phyloP scores from a whole-genome alignment of 2,113 vertebrate genomes.

The Anser brachyrhynchus region DNA sequence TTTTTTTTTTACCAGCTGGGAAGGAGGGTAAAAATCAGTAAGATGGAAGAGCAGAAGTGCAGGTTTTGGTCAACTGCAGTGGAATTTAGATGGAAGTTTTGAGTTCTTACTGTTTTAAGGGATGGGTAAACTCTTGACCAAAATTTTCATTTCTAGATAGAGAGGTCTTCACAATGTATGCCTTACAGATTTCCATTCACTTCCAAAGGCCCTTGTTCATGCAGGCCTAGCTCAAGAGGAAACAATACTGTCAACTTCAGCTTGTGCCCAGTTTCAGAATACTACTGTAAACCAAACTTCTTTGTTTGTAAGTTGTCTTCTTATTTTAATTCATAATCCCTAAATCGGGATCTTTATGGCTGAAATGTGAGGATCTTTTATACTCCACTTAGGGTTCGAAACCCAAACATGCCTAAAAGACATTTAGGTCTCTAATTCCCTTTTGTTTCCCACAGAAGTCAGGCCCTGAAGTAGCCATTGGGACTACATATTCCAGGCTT shows the following conservation, averaged over 20 bases:
- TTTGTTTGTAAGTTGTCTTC: neutral
- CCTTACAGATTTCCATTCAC: neutral
- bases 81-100: neutral
- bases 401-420: neutral
- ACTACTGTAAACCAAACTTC: neutral
- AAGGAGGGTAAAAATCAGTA: neutral
- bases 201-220: neutral
- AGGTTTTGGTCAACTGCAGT: neutral
- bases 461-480: neutral
- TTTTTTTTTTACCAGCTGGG: neutral
- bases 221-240: neutral
- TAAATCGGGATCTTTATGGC: neutral
- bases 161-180: neutral
- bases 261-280: neutral
- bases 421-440: neutral
- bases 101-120: neutral
- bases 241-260: neutral
- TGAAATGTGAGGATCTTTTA: neutral
- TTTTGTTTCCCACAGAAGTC: neutral
- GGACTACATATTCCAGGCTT: neutral
- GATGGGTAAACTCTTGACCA: neutral
- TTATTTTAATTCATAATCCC: accelerated
- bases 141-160: neutral
- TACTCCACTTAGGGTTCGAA: accelerated
- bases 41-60: neutral